Conservation (phyloP, 2,888 invertebrate species). For the Cerastis rubricosa region DNA sequence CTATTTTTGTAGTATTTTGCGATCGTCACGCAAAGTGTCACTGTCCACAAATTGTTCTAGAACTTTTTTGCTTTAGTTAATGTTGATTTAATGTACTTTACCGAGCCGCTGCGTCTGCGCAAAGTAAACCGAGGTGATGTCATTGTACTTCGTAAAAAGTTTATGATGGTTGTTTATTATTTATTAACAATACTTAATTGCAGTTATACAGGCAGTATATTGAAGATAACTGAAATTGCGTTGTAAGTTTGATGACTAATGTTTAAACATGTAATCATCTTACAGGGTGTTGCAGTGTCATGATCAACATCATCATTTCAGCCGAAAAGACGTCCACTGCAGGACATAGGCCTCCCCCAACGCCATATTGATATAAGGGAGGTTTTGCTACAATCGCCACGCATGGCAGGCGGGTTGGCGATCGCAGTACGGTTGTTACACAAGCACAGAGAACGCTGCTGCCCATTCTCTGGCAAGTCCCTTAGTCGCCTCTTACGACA, state of each 20-base stretch:
- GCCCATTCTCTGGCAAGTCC: no score
- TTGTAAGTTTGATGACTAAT: neutral
- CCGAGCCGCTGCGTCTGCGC: slow-evolving; percentile 23
- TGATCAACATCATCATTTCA: no score
- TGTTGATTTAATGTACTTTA: slow-evolving; percentile 49
- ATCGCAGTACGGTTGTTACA: no score
- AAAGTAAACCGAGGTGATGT: slow-evolving; percentile 39
- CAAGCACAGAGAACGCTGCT: no score
- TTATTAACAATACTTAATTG: slow-evolving; percentile 35
- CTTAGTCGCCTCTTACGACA: no score
- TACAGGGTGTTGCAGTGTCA: no score
- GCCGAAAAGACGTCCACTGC: no score
- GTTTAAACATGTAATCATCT: neutral
- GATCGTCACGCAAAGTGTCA: slow-evolving; percentile 50
- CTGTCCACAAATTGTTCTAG: slow-evolving; percentile 54
- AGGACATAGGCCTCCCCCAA: no score
- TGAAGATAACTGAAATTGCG: slow-evolving; percentile 6
- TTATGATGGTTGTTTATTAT: slow-evolving; percentile 24
- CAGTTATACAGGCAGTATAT: neutral
- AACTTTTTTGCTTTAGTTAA: slow-evolving; percentile 52
- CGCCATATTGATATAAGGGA: no score
- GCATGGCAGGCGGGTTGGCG: no score
- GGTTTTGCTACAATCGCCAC: no score
- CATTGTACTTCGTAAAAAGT: slow-evolving; percentile 50
- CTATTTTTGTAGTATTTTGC: slow-evolving; percentile 32